Evolutionary conservation across 2,888 invertebrate genomes (phyloP).

Genomic region (Junonia oenone): DNA sequence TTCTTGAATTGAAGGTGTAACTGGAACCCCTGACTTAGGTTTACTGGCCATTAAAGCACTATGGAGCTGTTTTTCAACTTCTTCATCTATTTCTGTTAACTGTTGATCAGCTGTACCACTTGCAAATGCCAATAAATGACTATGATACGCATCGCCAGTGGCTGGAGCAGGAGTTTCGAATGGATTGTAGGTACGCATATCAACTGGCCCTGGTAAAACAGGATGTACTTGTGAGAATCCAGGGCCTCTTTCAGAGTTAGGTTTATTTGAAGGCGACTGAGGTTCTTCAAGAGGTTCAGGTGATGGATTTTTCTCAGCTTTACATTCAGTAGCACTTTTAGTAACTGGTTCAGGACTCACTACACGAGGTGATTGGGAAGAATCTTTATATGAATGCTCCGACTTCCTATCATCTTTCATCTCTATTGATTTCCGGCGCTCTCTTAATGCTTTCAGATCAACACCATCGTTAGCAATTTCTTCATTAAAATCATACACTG

Average conservation of each 20-base stretch:
- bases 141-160: constrained; percentile 80
- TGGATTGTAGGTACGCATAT: constrained; percentile 91
- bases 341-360: constrained; percentile 69
- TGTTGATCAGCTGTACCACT: constrained; percentile 85
- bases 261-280: constrained; percentile 41
- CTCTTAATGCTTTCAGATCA: constrained; percentile 88
- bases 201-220: constrained; percentile 91
- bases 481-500: constrained; percentile 93
- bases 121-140: constrained; percentile 83
- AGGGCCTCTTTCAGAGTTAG: constrained; percentile 39
- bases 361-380: constrained; percentile 79
- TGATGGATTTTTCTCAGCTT: constrained; percentile 38
- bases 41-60: constrained; percentile 82
- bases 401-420: constrained; percentile 78
- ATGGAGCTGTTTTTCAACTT: constrained; percentile 87
- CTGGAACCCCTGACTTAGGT: constrained; percentile 52
- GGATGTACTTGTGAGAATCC: constrained; percentile 82
- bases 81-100: constrained; percentile 87
- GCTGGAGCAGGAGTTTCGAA: constrained; percentile 79
- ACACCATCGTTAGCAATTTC: constrained; percentile 88
- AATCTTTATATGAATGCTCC: constrained; percentile 75
- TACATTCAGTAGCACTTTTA: constrained; percentile 40
- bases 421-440: constrained; percentile 87
- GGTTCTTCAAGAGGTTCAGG: constrained; percentile 49
- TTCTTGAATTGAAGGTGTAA: constrained; percentile 35